Percentiles rank a stretch among this genome's conserved stretches.
These are phyloP conservation scores for Odocoileus virginianus DNA, from an alignment of 2,113 vertebrate genomes.

Conservation along the genomic window DNA sequence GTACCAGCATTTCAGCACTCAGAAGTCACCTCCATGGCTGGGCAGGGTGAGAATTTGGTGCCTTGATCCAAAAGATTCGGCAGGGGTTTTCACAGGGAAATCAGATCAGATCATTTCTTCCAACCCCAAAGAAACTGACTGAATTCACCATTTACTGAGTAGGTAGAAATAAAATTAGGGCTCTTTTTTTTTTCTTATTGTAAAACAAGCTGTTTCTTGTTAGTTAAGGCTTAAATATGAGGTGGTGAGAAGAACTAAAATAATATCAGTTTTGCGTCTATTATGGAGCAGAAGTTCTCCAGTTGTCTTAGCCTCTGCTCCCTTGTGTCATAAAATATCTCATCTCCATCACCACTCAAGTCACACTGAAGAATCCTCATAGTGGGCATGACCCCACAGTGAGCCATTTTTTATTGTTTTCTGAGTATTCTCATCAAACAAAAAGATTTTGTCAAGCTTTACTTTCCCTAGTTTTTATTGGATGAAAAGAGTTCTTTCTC, in stretches of 20 bases:
- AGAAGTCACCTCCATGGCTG: neutral
- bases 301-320: neutral
- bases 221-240: neutral
- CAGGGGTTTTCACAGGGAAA: constrained; percentile 38
- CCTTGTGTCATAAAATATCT: neutral
- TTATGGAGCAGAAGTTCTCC: neutral
- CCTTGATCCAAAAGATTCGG: constrained; percentile 48
- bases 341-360: neutral
- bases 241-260: neutral
- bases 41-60: neutral
- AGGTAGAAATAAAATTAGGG: neutral
- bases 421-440: neutral
- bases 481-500: neutral
- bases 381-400: neutral
- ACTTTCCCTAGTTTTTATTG: neutral
- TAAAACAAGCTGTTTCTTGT: neutral
- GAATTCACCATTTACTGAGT: neutral
- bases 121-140: neutral
- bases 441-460: neutral
- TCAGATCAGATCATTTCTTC: neutral
- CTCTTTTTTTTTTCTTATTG: neutral
- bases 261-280: neutral
- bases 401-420: neutral
- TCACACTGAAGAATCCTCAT: neutral
- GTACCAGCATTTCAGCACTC: constrained; percentile 33